Base-by-base conservation (phyloP, 2,888 invertebrate genomes). In the Macaria liturata region DNA sequence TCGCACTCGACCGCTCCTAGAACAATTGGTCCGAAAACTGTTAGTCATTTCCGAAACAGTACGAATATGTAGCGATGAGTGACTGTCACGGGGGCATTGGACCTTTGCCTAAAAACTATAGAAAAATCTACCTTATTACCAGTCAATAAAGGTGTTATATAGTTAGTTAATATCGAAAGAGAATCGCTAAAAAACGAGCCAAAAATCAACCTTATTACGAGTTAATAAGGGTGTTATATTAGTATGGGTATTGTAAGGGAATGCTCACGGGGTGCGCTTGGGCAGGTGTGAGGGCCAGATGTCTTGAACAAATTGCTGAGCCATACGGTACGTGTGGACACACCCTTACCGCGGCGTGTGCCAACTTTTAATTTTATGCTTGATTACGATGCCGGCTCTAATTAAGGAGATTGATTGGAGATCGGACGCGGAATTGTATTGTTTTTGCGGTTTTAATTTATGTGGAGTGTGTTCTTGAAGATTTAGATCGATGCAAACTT, bases 321-420 rank as follows among this genome's bases (percentile, higher is more conserved):
- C 91, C 91, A 91, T 91, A 91, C 87, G 91, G 91, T 84, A 79
- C 88, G 83, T 83, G 83, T 84, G 84, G 87, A 86, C 86, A 83
- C 88, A 82, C 89, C 90, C 91, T 90, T 83, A 80, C 71, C 68
- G 80, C 81, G 90, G 86, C 91, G 91, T 90, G 91, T 91, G 91
- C 91, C 91, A 88, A 86, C 83, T 84, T 89, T 91, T 91, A 91
- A 91, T 91, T 91, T 91, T 91, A 91, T 89, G 91, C 89, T 90
- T 91, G 88, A 91, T 91, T 91, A 91, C 84, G 80, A 81, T 76
- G 78, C 82, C 76, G 80, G 72, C 68, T 78, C 86, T 88, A 89
- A 90, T 90, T 89, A 89, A 87, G 86, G 85, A 84, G 74, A 68
- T 73, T 60, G 59, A 60, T 60, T 60, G 59, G 55, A 39, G 40